phyloP scores from a whole-genome alignment of 2,797 vertebrate genomes.

The Gallinago solitaria region DNA sequence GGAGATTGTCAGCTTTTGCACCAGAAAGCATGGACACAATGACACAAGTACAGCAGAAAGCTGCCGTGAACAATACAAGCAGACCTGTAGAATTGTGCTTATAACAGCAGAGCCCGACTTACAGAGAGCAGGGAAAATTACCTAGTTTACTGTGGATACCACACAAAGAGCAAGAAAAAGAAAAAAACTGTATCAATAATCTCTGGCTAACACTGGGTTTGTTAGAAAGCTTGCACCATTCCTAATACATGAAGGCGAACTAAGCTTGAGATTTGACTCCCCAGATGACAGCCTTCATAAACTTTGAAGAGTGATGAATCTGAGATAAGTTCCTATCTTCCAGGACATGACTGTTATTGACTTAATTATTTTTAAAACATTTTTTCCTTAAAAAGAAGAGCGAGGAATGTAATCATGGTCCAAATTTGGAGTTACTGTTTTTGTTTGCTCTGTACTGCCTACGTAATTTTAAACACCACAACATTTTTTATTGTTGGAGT shows the following conservation, averaged over 20 bases:
- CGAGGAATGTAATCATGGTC: not conserved
- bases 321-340: not conserved
- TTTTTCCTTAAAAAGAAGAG: not conserved
- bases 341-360: not conserved
- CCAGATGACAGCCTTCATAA: not conserved
- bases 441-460: not conserved
- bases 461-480: not conserved
- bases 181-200: not conserved
- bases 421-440: not conserved
- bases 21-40: not conserved
- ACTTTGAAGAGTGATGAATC: not conserved
- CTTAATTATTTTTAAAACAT: not conserved
- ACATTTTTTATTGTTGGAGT: not conserved
- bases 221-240: not conserved
- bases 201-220: not conserved
- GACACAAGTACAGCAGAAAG: not conserved
- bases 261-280: not conserved
- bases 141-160: not conserved
- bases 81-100: not conserved
- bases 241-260: not conserved
- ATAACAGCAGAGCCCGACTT: not conserved
- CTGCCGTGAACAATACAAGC: not conserved
- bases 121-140: not conserved
- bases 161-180: not conserved
- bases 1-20: not conserved